phyloP scores from a whole-genome alignment of 2,797 vertebrate genomes.

The Spea hammondii region DNA sequence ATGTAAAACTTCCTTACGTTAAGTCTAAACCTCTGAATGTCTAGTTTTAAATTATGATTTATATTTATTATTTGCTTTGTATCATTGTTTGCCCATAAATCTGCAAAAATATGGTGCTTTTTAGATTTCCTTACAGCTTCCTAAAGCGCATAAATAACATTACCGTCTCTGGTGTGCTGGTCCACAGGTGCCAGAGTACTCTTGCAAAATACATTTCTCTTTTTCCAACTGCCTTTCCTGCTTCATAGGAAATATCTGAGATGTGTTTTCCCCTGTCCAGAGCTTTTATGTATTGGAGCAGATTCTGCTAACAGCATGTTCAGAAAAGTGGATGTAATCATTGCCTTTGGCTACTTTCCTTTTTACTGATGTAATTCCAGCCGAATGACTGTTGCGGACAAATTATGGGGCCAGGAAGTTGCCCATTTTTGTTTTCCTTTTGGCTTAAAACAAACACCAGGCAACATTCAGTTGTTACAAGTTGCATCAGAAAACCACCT shows the following conservation, averaged over 20 bases:
- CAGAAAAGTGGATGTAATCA: constrained; percentile 49
- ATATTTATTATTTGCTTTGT: too few relatives aligned
- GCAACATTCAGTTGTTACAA: constrained; percentile 21
- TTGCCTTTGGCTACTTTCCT: constrained; percentile 50
- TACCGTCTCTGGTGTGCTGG: not conserved
- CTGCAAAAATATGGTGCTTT: not conserved
- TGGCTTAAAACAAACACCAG: constrained; percentile 20
- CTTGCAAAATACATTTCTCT: constrained; percentile 15
- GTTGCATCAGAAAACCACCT: constrained; percentile 12
- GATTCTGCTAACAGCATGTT: constrained; percentile 47
- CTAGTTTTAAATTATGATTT: too few relatives aligned
- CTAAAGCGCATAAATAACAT: constrained; percentile 4
- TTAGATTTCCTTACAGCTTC: not conserved
- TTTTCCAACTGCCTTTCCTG: constrained; percentile 23
- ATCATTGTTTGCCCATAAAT: too few relatives aligned
- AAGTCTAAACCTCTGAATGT: too few relatives aligned
- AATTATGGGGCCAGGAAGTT: constrained; percentile 21
- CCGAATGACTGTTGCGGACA: constrained; percentile 36
- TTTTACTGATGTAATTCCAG: constrained; percentile 45
- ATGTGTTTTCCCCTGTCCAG: constrained; percentile 19
- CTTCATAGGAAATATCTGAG: constrained; percentile 25
- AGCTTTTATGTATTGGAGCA: constrained; percentile 35
- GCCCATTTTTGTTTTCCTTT: constrained; percentile 4
- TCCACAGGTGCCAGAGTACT: constrained; percentile 19
- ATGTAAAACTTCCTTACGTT: too few relatives aligned